Evolutionary conservation across 35 echinoderm and acorn worm species (phyloP), one percentile per base, ranked within the genome.

Genomic region (Anneissia japonica): DNA sequence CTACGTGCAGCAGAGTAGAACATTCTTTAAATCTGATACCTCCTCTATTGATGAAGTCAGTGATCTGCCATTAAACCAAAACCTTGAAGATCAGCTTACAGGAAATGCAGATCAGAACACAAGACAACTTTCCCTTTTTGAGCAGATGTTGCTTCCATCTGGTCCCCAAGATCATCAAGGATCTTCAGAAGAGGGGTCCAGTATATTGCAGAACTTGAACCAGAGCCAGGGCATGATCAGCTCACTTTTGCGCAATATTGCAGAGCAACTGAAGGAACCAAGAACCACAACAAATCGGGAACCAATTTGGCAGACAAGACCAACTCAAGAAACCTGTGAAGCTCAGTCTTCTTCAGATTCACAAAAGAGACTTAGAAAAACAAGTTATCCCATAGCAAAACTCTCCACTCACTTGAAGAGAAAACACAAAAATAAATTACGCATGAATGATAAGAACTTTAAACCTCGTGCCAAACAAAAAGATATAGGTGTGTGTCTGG

Each of bases 261-360:
- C 82, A 72, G 82, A 84, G 46, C 82, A 84, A 34, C 34, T 84
- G 34, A 46, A 84, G 32, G 82, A 84, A 37, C 82, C 82, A 56
- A 84, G 32, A 32, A 84, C 82, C 11, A 12, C 51, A 64, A 23
- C 19, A 64, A 26, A 43, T 14, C 40, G 40, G 4, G 40, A 43
- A 43, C 51, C 51, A 64, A 64, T 64, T 64, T 64, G 51, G 51
- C 51, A 64, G 26, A 64, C 51, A 12, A 64, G 19, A 64, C 10
- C 51, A 19, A 64, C 51, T 3, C 51, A 64, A 64, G 19, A 23
- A 64, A 64, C 6, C 7, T 64, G 51, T 64, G 51, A 64, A 2
- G 51, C 51, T 23, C 51, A 64, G 19, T 64, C 51, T 3, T 64
- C 51, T 6, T 64, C 21, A 64, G 5, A 23, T 23, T 64, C 51